phyloP scores from a whole-genome alignment of 2,113 vertebrate genomes.

The Archocentrus centrarchus region DNA sequence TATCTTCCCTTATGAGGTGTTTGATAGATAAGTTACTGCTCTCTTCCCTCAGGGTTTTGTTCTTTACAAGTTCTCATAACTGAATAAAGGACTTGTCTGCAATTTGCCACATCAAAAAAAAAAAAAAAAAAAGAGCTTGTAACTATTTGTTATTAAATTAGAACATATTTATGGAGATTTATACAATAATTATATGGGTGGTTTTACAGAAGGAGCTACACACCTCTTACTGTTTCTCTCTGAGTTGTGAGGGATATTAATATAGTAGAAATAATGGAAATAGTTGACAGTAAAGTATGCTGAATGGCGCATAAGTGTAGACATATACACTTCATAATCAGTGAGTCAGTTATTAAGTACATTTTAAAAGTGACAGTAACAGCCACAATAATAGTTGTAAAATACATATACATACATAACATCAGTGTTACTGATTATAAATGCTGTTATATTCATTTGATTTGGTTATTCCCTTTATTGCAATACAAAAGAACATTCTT shows the following conservation, averaged over 20 bases:
- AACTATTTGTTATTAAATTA: slow-evolving; percentile 9
- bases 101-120: neutral
- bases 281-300: neutral
- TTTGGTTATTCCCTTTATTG: neutral
- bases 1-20: neutral
- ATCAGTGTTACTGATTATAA: neutral
- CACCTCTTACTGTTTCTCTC: neutral
- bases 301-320: accelerated
- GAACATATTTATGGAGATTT: slow-evolving; percentile 12
- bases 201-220: neutral
- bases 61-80: neutral
- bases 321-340: neutral
- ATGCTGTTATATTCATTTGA: neutral
- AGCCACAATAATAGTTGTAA: neutral
- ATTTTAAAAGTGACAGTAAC: neutral
- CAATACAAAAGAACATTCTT: neutral
- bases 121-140: neutral
- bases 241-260: neutral
- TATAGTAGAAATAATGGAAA: neutral
- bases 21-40: neutral
- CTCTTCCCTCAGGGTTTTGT: neutral
- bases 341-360: neutral
- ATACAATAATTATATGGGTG: neutral
- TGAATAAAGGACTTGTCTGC: neutral
- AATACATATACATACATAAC: neutral